Evolutionary conservation across 1,140 invertebrate genomes (phyloP), one percentile per base, ranked within the genome.

Genomic region (Cataglyphis hispanica): DNA sequence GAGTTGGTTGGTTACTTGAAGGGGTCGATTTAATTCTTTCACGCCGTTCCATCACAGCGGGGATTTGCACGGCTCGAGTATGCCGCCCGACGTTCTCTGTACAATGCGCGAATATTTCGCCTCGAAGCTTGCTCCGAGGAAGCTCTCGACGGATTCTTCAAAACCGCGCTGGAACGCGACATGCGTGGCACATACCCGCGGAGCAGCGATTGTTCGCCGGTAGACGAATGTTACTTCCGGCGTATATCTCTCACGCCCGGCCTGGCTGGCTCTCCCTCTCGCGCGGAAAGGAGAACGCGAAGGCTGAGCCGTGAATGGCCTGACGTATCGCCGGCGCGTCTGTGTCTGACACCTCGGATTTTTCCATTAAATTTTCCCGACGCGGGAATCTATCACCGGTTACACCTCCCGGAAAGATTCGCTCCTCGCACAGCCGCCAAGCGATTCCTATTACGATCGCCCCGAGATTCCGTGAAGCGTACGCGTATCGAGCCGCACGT

Each of bases 321-420:
- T 94, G 93, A 95, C 94, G 93, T 95, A 95, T 94, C 92, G 92
- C 89, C 89, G 91, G 88, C 93, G 92, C 92, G 93, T 92, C 94
- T 95, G 94, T 91, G 87, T 91, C 90, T 94, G 94, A 95, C 94
- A 94, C 93, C 92, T 91, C 89, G 93, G 94, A 94, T 94, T 94
- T 95, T 95, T 95, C 94, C 94, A 95, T 95, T 95, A 95, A 94
- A 94, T 94, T 94, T 94, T 92, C 92, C 86, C 92, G 92, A 94
- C 93, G 92, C 89, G 92, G 90, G 86, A 94, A 95, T 95, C 94
- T 94, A 95, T 95, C 94, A 94, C 93, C 90, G 90, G 92, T 90
- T 93, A 93, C 92, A 93, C 91, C 91, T 92, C 89, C 92, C 84
- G 91, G 83, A 91, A 90, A 92, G 93, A 91, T 87, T 88, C 90